Evolutionary conservation across 2,888 invertebrate genomes (phyloP), one percentile per base, ranked within the genome.

Genomic region (Agonopterix heracliana): DNA sequence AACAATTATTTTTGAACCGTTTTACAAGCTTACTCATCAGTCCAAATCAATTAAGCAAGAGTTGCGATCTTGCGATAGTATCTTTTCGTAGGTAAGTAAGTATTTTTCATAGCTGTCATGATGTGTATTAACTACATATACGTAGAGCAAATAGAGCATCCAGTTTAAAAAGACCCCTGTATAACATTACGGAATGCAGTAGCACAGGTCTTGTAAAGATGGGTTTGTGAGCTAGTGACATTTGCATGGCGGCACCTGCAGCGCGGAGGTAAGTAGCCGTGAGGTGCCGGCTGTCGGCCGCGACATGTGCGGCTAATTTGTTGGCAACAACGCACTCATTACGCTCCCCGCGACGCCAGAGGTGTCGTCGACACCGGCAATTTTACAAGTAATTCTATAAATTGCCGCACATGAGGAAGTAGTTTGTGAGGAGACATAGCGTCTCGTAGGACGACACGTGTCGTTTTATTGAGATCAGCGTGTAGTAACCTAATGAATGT

Each of bases 301-400:
- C 85, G 81, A 82, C 87, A 88, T 88, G 78, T 88, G 87, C 81
- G 74, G 72, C 83, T 84, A 85, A 87, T 87, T 86, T 83, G 86
- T 79, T 74, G 71, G 66, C 71, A 64, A 66, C 81, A 74, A 78
- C 71, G 68, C 76, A 68, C 78, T 83, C 78, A 85, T 86, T 85
- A 86, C 76, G 56, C 64, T 68, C 68, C 72, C 71, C 65, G 69
- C 73, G 26, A 26, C 75, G 83, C 85, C 82, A 64, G 82, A 84
- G 84, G 86, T 86, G 84, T 84, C 77, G 72, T 74, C 67, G 60
- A 73, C 72, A 75, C 71, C 26, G 67, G 65, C 75, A 81, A 82
- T 85, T 83, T 83, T 64, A 68, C 70, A 65, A 61, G 64, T 82
- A 80, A 81, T 84, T 81, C 78, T 77, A 73, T 78, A 81, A 81